Percentiles rank a stretch among this genome's conserved stretches.
phyloP scores from a whole-genome alignment of 1,140 invertebrate species.

The Calosoma granatense region DNA sequence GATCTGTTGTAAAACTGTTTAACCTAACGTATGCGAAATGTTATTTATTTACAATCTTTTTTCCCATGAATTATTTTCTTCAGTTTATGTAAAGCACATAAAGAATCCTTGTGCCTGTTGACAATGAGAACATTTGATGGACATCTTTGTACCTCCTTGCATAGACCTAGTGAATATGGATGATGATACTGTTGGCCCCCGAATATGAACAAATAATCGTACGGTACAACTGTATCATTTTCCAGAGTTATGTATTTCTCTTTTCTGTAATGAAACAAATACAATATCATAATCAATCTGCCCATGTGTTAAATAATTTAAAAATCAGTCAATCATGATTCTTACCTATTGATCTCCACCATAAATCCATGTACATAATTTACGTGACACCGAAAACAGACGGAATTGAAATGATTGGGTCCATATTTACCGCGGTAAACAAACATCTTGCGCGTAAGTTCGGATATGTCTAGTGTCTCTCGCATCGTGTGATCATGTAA shows the following conservation, averaged over 20 bases:
- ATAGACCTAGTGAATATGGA: conserved; percentile 25
- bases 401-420: conserved; percentile 37
- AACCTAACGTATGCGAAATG: conserved; percentile 17
- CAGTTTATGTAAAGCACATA: conserved; percentile 29
- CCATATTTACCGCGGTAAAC: conserved; percentile 40
- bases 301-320: too few relatives aligned
- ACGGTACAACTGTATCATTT: conserved; percentile 39
- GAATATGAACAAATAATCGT: conserved; percentile 50
- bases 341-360: conserved; percentile 42
- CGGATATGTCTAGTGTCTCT: conserved; percentile 23
- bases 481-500: conserved; percentile 54
- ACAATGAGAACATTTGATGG: conserved; percentile 48
- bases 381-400: conserved; percentile 40
- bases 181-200: conserved; percentile 48
- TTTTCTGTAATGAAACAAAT: conserved; percentile 33
- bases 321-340: too few relatives aligned
- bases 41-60: conserved; percentile 16
- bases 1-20: too few relatives aligned
- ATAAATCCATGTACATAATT: conserved; percentile 44
- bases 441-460: conserved; percentile 24
- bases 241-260: conserved; percentile 45
- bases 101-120: conserved; percentile 44
- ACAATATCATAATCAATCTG: too few relatives aligned
- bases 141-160: conserved; percentile 28
- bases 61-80: conserved; percentile 34